Evolutionary conservation across 2,888 invertebrate species (phyloP), one percentile per base, ranked within the genome.

Genomic region (Chrysolina oricalcia): DNA sequence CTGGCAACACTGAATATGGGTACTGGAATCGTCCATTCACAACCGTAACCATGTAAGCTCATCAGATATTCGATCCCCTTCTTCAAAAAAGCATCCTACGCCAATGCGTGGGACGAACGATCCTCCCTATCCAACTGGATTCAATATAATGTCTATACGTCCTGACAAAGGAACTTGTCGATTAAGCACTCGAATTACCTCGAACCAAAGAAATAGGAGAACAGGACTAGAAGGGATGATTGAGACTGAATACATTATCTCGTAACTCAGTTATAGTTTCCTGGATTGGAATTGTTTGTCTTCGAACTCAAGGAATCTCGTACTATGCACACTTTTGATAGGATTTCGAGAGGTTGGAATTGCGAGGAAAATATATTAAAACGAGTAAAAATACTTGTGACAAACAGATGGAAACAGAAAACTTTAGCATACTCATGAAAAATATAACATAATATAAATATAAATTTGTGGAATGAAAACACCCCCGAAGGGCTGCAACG

Each of bases 161-260:
- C 21, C 73, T 66, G 66, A 79, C 77, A 77, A 77, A 77, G 76
- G 74, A 77, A 70, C 75, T 79, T 70, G 72, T 73, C 77, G 77
- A 79, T 79, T 75, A 71, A 59, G 74, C 72, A 68, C 70, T 70
- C 72, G 75, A 75, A 77, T 71, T 72, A 72, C 74, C 62, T 48
- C 46, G 66, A 41, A 43, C 48, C 43, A 17, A 64, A 64, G 64
- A 43, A 64, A 64, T 21, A 41, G 19, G 64, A 41, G 41, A 41
- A 64, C 17, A 40, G 17, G 65, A 15, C 46, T 43, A 40, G 59
- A 19, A 27, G 41, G 46, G 40, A 68, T 15, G 62, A 65, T 40
- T 35, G 35, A 8, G 50, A 70, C 68, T 76, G 76, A 73, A 73
- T 76, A 73, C 41, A 76, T 76, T 70, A 76, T 73, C 70, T 27